Evolutionary conservation across 2,888 invertebrate species (phyloP).

Genomic region (Watsonalla cultraria): DNA sequence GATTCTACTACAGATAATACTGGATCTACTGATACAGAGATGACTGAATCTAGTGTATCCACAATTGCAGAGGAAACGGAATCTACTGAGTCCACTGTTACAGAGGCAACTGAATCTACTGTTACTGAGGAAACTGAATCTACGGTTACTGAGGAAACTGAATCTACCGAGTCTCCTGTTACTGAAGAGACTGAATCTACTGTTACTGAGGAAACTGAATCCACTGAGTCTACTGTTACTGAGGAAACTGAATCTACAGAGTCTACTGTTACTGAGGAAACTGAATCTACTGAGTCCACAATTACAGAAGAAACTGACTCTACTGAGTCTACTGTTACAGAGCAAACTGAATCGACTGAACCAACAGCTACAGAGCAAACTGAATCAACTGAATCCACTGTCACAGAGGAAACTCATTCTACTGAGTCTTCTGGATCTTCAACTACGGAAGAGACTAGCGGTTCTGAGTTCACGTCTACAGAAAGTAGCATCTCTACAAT

Average conservation of each 20-base stretch:
- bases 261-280: constrained; percentile 5
- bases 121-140: constrained; percentile 4
- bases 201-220: constrained; percentile 10
- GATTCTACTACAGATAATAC: no score
- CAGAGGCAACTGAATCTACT: background rate
- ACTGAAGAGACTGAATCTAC: constrained; percentile 12
- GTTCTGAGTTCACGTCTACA: constrained; percentile 9
- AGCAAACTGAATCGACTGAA: constrained; percentile 8
- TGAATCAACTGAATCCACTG: constrained; percentile 13
- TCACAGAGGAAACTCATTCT: constrained; percentile 10
- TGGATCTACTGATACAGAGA: no score
- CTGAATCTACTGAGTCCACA: constrained; percentile 8
- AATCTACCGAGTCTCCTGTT: constrained; percentile 4
- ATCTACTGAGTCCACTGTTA: no score
- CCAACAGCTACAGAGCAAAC: constrained; percentile 13
- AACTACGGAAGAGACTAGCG: constrained; percentile 7
- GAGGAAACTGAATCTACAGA: constrained; percentile 4
- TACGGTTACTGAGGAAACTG: constrained; percentile 4
- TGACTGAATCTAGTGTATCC: no score
- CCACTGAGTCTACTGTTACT: constrained; percentile 11
- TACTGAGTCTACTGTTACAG: constrained; percentile 9
- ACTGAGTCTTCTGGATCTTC: constrained; percentile 11
- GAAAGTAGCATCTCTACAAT: background rate
- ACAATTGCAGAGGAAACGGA: no score
- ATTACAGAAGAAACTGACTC: constrained; percentile 4